Conservation (phyloP, 2,797 vertebrate species). For the Sphenodon punctatus region DNA sequence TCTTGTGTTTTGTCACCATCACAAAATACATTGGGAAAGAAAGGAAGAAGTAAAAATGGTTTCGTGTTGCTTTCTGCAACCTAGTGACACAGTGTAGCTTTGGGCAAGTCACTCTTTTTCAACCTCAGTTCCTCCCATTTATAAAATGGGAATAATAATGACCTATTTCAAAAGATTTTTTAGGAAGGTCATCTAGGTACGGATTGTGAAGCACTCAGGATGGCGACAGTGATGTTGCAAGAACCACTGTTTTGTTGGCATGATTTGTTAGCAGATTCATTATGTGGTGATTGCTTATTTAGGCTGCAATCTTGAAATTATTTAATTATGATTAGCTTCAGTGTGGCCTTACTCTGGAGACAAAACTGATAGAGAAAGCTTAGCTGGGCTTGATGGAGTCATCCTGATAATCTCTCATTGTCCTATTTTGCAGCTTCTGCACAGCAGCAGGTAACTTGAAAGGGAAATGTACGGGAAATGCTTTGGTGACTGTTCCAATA, state of each 20-base stretch:
- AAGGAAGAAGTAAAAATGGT: background rate
- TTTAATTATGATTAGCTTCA: too few relatives aligned
- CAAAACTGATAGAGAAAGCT: background rate
- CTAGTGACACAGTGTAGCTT: too few relatives aligned
- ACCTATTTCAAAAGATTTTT: too few relatives aligned
- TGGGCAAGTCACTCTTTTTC: too few relatives aligned
- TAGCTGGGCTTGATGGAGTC: conserved; percentile 1
- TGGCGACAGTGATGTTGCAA: too few relatives aligned
- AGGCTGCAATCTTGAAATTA: too few relatives aligned
- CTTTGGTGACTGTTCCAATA: background rate
- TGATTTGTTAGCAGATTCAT: conserved; percentile 17
- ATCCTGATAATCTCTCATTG: background rate
- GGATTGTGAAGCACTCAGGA: too few relatives aligned
- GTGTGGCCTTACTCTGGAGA: too few relatives aligned
- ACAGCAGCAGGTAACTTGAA: background rate
- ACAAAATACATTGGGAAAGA: conserved; percentile 13
- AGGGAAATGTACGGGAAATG: background rate
- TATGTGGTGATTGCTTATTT: background rate
- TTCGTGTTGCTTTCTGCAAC: conserved; percentile 14
- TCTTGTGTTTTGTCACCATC: conserved; percentile 2
- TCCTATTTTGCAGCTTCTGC: conserved; percentile 1
- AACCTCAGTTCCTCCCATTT: too few relatives aligned
- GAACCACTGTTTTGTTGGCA: background rate
- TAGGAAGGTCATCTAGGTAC: too few relatives aligned
- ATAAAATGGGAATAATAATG: too few relatives aligned